Evolutionary conservation across 2,888 invertebrate species (phyloP).

Genomic region (Tetanocera ferruginea): DNA sequence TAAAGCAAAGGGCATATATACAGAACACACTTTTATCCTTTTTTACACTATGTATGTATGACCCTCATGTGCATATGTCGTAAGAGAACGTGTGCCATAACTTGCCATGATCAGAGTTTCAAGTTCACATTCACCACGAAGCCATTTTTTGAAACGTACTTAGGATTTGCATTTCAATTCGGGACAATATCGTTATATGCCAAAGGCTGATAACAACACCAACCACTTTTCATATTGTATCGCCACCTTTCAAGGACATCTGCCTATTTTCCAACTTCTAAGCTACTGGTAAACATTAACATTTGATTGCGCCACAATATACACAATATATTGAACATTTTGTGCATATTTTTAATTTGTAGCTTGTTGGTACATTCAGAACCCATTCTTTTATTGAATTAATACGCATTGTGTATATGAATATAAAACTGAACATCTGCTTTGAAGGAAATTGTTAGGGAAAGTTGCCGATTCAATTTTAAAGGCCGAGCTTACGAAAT

Average conservation of each 20-base stretch:
- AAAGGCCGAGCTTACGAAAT: not conserved
- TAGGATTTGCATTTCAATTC: conserved; percentile 15
- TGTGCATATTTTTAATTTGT: not conserved
- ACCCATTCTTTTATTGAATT: conserved; percentile 3
- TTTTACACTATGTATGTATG: not conserved
- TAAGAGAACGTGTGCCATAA: not conserved
- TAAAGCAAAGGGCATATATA: not conserved
- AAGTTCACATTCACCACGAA: not conserved
- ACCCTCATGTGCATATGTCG: not conserved
- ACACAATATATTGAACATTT: not conserved
- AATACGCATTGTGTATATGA: not conserved
- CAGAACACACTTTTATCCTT: not conserved
- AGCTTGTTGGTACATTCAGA: conserved; percentile 21
- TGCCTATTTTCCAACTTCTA: conserved; percentile 55
- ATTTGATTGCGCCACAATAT: conserved; percentile 12
- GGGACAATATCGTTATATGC: conserved; percentile 13
- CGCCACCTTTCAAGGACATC: conserved; percentile 65
- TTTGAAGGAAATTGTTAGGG: not conserved
- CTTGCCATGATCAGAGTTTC: not conserved
- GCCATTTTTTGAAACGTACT: conserved; percentile 32
- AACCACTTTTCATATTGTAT: conserved; percentile 6
- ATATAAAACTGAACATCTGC: conserved; percentile 5
- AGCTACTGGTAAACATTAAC: conserved; percentile 11
- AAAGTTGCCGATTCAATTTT: not conserved
- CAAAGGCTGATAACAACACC: conserved; percentile 14